Evolutionary conservation across 2,888 invertebrate species (phyloP).

Genomic region (Meiosimyza platycephala): DNA sequence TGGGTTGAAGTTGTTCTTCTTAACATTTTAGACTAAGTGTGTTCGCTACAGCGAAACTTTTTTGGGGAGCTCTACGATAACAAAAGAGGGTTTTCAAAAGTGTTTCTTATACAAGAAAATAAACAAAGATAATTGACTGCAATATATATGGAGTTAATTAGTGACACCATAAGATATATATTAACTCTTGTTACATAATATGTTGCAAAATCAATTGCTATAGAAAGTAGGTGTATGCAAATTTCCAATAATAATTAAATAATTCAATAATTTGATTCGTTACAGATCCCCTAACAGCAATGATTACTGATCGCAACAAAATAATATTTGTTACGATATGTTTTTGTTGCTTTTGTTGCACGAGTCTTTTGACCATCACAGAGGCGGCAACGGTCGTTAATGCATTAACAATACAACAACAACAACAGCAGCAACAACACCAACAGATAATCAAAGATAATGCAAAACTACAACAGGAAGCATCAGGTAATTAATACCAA

Average conservation of each 20-base stretch:
- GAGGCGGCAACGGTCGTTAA: constrained; percentile 37
- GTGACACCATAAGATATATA: too few species aligned
- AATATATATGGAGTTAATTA: too few species aligned
- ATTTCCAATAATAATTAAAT: background rate
- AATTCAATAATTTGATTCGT: constrained; percentile 23
- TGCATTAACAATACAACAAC: constrained; percentile 40
- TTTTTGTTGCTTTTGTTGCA: constrained; percentile 39
- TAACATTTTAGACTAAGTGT: too few species aligned
- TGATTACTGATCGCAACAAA: constrained; percentile 64
- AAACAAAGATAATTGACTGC: background rate
- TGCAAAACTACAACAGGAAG: constrained; percentile 18
- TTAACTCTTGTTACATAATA: too few species aligned
- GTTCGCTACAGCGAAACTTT: too few species aligned
- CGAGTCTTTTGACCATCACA: constrained; percentile 34
- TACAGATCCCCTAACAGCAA: constrained; percentile 53
- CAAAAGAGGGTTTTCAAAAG: constrained; percentile 1
- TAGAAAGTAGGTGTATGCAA: too few species aligned
- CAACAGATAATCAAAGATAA: constrained; percentile 40
- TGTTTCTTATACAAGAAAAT: background rate
- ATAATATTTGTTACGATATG: constrained; percentile 59
- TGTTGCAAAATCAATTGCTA: too few species aligned
- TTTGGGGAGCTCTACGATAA: too few species aligned
- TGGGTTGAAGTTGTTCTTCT: too few species aligned
- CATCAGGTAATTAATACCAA: constrained; percentile 25
- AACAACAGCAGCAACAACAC: constrained; percentile 32